Percentiles rank a stretch among this genome's conserved stretches.
These are phyloP conservation scores for Oxyura jamaicensis DNA, from an alignment of 2,113 vertebrate genomes.

Conservation along the genomic window DNA sequence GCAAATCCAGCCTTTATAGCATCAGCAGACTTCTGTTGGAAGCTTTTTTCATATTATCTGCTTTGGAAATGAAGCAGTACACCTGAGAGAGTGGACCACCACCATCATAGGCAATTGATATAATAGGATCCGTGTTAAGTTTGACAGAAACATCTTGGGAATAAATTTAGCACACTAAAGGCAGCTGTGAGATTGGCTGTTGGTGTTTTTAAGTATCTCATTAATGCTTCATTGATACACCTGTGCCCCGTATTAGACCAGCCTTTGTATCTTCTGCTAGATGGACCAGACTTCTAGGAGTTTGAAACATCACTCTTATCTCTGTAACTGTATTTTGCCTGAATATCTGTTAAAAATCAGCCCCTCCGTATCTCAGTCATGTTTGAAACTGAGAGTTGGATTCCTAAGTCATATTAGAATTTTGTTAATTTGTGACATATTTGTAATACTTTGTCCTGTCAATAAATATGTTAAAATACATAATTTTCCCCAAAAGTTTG, in stretches of 20 bases:
- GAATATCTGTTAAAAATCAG: background rate
- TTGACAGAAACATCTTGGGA: background rate
- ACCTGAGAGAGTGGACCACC: background rate
- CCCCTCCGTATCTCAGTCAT: background rate
- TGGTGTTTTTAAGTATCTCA: background rate
- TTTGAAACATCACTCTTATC: background rate
- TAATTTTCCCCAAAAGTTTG: background rate
- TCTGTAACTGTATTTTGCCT: background rate
- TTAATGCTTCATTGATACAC: background rate
- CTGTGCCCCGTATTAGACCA: background rate
- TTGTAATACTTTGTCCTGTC: background rate
- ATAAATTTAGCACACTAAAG: background rate
- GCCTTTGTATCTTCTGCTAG: background rate
- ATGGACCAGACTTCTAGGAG: background rate
- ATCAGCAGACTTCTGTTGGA: background rate
- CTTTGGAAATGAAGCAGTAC: rapidly evolving
- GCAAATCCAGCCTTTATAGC: background rate
- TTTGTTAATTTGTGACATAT: background rate
- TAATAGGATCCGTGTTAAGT: background rate
- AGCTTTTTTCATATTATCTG: background rate
- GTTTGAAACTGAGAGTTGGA: background rate
- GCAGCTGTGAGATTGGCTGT: background rate
- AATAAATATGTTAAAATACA: background rate
- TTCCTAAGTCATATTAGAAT: background rate
- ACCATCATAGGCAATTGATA: background rate